Base-by-base conservation (phyloP, 2,113 vertebrate genomes). In the Elaphurus davidianus region DNA sequence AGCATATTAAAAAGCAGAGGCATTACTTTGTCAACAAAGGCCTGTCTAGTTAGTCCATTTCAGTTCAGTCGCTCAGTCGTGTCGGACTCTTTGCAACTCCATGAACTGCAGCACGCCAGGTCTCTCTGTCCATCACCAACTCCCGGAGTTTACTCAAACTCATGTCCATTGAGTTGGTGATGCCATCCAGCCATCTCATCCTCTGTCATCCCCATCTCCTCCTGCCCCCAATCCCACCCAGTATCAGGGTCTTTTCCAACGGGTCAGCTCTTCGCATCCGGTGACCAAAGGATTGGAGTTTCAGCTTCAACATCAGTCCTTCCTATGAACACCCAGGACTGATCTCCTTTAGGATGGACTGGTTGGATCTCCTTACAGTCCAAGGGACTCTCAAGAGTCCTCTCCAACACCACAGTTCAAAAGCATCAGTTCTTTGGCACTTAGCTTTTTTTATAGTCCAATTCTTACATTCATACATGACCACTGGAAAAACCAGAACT, bases 1-100 rank as follows among this genome's bases (percentile, higher is more conserved):
- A 67, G 16, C 33, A 67, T 67, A 67, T 67, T 67, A n/a, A 19
- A 67, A 67, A 67, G 33, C 8, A 67, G 33, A 67, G 7, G 10
- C 8, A n/a, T 67, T 64, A n/a, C 9, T 67, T 67, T 19, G 64
- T 67, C 64, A 67, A 19, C 64, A 67, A 67, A 67, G 8, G 64
- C 36, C 33, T 67, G 0, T 10, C 64, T 67, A n/a, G 33, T n/a
- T 33, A n/a, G 33, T 67, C 19, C 62, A n/a, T n/a, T 67, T 67
- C 16, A 67, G 7, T n/a, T 67, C 16, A 67, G 62, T 67, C 0
- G 2, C 62, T n/a, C 62, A n/a, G 33, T 67, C 0, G 0, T n/a
- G 62, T 19, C 62, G 0, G 7, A 67, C 33, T 64, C 30, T 62
- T 33, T 67, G 33, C 2, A 0, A 67, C 33, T 8, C 16, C 16